Base-by-base conservation (phyloP, 1,140 invertebrate genomes). In the Cepaea nemoralis region DNA sequence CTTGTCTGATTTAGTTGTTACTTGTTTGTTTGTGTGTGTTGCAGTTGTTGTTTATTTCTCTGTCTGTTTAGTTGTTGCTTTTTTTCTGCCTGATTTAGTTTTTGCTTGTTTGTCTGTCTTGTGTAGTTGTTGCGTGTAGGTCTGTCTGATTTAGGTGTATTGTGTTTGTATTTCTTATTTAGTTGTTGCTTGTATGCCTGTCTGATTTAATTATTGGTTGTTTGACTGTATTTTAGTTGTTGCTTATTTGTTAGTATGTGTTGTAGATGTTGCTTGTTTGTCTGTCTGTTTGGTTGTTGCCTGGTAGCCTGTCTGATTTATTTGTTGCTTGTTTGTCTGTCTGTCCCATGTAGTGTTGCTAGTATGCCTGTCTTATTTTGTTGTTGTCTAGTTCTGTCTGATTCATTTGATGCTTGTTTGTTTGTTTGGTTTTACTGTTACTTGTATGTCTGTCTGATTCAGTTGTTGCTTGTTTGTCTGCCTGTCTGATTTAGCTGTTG, bases 21-120 rank as follows among this genome's bases (percentile, higher is more conserved):
- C n/a, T 16, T 69, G 66, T 69, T 16, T 69, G 66, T 69, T 16
- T 69, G 66, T 69, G 66, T 69, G 66, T 69, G 66, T 69, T 16
- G 16, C 16, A 19, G 66, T 69, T 16, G 16, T 16, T 69, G 66
- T 69, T 16, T 69, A 31, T 69, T 16, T 69, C 16, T 69, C 16
- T n/a, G 33, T 33, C 12, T 33, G 33, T 33, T 14, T 69, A 31
- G 12, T 16, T 33, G 19, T 69, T 16, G 12, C 16, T 69, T 16
- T 69, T 16, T 69, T 14, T 69, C 16, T 69, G 66, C 14, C 14
- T n/a, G 66, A 19, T 14, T 69, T 12, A 19, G 33, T n/a, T 14
- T 19, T 12, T 69, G 66, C 31, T 14, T 69, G 66, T n/a, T 14
- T n/a, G 19, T 69, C 16, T 69, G 19, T 19, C 12, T 19, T 16